Base-by-base conservation (phyloP, 2,797 vertebrate species). In the Melanotaenia maccullochi region DNA sequence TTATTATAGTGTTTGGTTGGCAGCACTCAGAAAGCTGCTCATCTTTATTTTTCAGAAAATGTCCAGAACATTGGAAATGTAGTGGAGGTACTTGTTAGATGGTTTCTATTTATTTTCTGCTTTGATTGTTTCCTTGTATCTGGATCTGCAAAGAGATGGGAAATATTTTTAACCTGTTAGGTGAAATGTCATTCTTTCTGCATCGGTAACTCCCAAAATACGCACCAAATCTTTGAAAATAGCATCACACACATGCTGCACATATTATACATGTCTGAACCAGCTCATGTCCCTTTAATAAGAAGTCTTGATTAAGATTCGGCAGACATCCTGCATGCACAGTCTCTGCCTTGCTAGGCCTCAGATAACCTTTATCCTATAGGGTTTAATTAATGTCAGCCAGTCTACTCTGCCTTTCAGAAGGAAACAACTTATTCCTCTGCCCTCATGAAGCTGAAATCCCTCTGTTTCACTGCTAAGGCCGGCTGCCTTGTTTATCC, bases 351-450 rank as follows among this genome's bases (percentile, higher is more conserved):
- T 93, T 89, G 86, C 89, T 85, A 87, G 93, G 92, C 93, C 93
- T 94, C 89, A 92, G 93, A 94, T 94, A 94, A 94, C 93, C 92
- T 94, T 93, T 94, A 93, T 93, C 91, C 93, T 94, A 94, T 89
- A 90, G 93, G 93, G 94, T 93, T 94, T 95, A 94, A 95, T 94
- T 94, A 95, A 93, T 91, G 92, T 93, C 86, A 90, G 91, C 83
- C 87, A 88, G 91, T 89, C 89, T 82, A 79, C 92, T 91, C 90
- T 93, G 92, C 90, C 91, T 92, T 94, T 92, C 90, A 92, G 85
- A 87, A 94, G 92, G 92, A 93, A 93, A 93, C 89, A 82, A 94
- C 93, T 93, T 92, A 93, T 93, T 94, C 89, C 91, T 91, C 84
- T 91, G 86, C 91, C 90, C 91, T 92, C 89, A 77, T 90, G 85